phyloP scores from a whole-genome alignment of 2,888 invertebrate genomes.

The Dione juno region DNA sequence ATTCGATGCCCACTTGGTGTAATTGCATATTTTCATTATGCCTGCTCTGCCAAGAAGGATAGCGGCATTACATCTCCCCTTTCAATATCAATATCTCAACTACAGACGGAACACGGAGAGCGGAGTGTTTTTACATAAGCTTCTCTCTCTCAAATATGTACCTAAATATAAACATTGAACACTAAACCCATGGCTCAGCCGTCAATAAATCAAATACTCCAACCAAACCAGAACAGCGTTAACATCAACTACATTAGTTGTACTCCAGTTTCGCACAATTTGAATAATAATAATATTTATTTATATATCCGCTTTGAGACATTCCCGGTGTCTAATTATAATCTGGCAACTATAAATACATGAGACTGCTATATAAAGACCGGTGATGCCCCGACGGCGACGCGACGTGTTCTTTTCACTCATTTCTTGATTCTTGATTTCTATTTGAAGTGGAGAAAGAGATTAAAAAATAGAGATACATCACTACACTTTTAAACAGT shows the following conservation, averaged over 20 bases:
- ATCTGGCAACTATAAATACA: slow-evolving; percentile 52
- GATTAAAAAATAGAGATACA: background rate
- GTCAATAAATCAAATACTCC: background rate
- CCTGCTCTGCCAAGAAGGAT: too few species aligned
- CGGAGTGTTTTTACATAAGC: background rate
- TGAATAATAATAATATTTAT: slow-evolving; percentile 25
- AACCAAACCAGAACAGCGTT: background rate
- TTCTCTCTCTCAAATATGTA: too few species aligned
- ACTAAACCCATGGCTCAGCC: too few species aligned
- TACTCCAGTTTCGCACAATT: slow-evolving; percentile 11
- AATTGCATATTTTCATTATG: too few species aligned
- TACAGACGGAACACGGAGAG: background rate
- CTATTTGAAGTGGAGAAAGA: background rate
- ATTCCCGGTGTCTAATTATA: slow-evolving; percentile 44
- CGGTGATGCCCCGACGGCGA: slow-evolving; percentile 20
- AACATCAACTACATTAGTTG: background rate
- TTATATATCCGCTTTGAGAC: slow-evolving; percentile 33
- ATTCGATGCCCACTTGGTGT: too few species aligned
- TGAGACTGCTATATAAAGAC: slow-evolving; percentile 54
- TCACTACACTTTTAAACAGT: slow-evolving; percentile 3
- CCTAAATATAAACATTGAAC: too few species aligned
- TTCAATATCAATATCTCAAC: background rate
- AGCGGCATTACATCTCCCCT: too few species aligned
- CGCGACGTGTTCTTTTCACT: slow-evolving; percentile 16
- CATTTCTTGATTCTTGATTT: slow-evolving; percentile 20